These are phyloP conservation scores for Oncorhynchus keta DNA, from an alignment of 2,113 vertebrate genomes.

Conservation along the genomic window DNA sequence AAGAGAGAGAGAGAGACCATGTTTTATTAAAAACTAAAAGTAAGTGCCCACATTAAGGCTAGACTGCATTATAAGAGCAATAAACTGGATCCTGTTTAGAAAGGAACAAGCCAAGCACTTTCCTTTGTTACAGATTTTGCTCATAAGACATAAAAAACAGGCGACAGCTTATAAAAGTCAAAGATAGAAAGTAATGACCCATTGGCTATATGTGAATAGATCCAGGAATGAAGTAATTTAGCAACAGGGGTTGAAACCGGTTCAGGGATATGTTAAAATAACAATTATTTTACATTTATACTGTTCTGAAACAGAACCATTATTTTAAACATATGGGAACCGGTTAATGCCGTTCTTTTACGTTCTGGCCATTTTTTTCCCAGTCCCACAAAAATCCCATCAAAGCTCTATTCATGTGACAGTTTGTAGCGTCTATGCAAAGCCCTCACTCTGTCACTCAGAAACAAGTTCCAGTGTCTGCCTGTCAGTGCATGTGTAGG, in stretches of 20 bases:
- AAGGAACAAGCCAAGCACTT: slow-evolving; percentile 39
- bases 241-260: too few species aligned
- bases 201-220: background rate
- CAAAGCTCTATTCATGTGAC: too few species aligned
- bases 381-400: too few species aligned
- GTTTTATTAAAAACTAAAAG: slow-evolving; percentile 21
- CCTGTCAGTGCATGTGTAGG: background rate
- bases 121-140: slow-evolving; percentile 32
- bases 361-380: too few species aligned
- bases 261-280: too few species aligned
- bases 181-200: slow-evolving; percentile 18
- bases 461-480: too few species aligned
- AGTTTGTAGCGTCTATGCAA: too few species aligned
- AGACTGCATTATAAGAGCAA: background rate
- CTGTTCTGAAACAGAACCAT: too few species aligned
- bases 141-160: slow-evolving; percentile 32
- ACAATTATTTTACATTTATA: too few species aligned
- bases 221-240: background rate
- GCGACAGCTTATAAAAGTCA: slow-evolving; percentile 29
- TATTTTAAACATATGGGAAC: too few species aligned
- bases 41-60: slow-evolving; percentile 15
- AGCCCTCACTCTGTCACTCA: background rate
- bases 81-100: slow-evolving; percentile 9
- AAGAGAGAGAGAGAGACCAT: slow-evolving; percentile 5
- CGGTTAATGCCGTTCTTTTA: too few species aligned